Evolutionary conservation across 2,113 vertebrate species (phyloP).

Genomic region (Myotis yumanensis): DNA sequence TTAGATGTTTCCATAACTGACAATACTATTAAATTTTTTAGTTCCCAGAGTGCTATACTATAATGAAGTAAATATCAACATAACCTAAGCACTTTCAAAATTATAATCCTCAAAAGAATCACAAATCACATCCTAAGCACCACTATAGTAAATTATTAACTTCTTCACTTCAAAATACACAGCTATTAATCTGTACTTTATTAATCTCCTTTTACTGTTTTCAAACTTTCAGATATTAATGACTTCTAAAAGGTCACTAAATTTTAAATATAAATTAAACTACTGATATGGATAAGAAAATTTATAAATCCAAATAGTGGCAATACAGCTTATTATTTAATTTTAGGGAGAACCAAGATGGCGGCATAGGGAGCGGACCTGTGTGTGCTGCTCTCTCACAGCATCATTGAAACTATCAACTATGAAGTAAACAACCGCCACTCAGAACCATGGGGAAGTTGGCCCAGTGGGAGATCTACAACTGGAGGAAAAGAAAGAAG

Average conservation of each 20-base stretch:
- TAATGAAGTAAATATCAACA: slow-evolving; percentile 17
- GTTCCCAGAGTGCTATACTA: neutral
- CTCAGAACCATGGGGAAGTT: no score
- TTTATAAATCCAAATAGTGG: neutral
- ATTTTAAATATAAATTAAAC: slow-evolving; percentile 19
- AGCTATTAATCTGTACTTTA: slow-evolving; percentile 29
- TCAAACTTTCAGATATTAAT: slow-evolving; percentile 30
- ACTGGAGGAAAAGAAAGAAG: no score
- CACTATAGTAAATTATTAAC: neutral
- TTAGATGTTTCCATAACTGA: neutral
- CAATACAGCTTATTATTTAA: neutral
- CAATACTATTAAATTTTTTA: neutral
- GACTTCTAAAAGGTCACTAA: slow-evolving; percentile 32
- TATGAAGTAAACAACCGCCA: no score
- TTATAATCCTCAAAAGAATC: slow-evolving; percentile 49
- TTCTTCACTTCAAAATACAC: slow-evolving; percentile 13
- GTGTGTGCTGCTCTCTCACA: no score
- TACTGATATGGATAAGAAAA: neutral
- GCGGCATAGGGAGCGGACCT: no score
- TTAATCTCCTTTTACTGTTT: neutral
- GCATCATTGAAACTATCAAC: no score
- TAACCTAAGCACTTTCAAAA: slow-evolving; percentile 40
- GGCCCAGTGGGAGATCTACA: no score
- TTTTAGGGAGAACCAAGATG: no score
- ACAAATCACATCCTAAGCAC: neutral